These are phyloP conservation scores for Cyprinus carpio DNA, from an alignment of 2,113 vertebrate species.

Conservation along the genomic window DNA sequence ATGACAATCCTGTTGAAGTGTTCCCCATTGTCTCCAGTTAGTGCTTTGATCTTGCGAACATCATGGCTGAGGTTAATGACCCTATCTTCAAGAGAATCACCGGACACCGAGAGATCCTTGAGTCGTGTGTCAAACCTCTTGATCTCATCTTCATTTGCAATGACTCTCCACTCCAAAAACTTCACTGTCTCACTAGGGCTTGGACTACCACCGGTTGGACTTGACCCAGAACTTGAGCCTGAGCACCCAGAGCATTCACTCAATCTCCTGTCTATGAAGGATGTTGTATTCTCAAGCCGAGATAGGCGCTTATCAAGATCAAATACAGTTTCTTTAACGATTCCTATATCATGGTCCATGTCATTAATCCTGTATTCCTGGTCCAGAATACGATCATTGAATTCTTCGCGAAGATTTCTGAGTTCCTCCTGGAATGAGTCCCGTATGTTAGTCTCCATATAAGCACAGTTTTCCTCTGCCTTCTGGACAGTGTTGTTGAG, in stretches of 20 bases:
- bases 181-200: conserved; percentile 66
- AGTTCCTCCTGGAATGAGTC: conserved; percentile 69
- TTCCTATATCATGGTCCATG: conserved; percentile 71
- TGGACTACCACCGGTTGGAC: background rate
- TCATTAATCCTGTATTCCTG: conserved; percentile 70
- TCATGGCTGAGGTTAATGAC: conserved; percentile 78
- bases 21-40: conserved; percentile 71
- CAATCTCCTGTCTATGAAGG: conserved; percentile 65
- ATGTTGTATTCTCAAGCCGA: conserved; percentile 66
- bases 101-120: conserved; percentile 78
- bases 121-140: conserved; percentile 74
- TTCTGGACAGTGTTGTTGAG: conserved; percentile 76
- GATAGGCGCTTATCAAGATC: conserved; percentile 64
- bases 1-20: conserved; percentile 73
- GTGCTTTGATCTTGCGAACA: conserved; percentile 67
- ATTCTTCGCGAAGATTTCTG: conserved; percentile 63
- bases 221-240: conserved; percentile 26
- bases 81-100: conserved; percentile 71
- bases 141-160: conserved; percentile 79
- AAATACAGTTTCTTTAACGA: conserved; percentile 65
- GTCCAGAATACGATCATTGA: conserved; percentile 72
- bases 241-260: conserved; percentile 61
- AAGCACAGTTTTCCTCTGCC: conserved; percentile 68
- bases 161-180: conserved; percentile 79
- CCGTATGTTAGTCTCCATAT: conserved; percentile 67